Base-by-base conservation (phyloP, 1,140 invertebrate genomes). In the Zaprionus vittiger region DNA sequence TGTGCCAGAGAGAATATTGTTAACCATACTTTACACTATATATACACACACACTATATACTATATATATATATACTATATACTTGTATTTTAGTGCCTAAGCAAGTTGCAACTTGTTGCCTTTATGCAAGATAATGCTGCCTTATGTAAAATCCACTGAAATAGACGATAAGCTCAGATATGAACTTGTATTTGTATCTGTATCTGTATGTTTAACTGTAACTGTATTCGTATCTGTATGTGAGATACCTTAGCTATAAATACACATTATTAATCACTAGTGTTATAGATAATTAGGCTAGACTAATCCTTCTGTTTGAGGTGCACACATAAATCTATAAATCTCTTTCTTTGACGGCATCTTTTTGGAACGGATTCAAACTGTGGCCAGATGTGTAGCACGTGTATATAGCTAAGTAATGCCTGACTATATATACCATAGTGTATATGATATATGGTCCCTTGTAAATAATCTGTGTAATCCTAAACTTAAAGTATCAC, bases 71-170 rank as follows among this genome's bases (percentile, higher is more conserved):
- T n/a, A 37, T 20, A 20, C 20, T 49, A 15, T 49, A 47, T 63
- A 28, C 54, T 63, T 74, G 72, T 74, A 70, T 31, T 59, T 41
- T 64, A 71, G 24, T 62, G 34, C 14, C 37, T 63, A 71, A 64
- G 66, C 79, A 78, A 70, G 80, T 71, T 70, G 62, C 37, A 89
- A 83, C 41, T 67, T 49, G 28, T 65, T 59, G 70, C 55, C 55
- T 56, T 59, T 17, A 47, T 28, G 70, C 62, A 73, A 62, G 57
- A 69, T 75, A 75, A 75, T 89, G 85, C 85, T 89, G 85, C 85
- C 85, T 89, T 89, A 80, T 89, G 85, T 89, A 89, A 89, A 89
- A 89, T 89, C 79, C 61, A 86, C 55, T 69, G 73, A 79, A 79
- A 68, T 85, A 86, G 80, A 74, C 65, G 49, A 65, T 86, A 82